Percentiles rank a stretch among this genome's conserved stretches.
Conservation (phyloP, 2,888 invertebrate genomes). For the Stenotaenia linearis region DNA sequence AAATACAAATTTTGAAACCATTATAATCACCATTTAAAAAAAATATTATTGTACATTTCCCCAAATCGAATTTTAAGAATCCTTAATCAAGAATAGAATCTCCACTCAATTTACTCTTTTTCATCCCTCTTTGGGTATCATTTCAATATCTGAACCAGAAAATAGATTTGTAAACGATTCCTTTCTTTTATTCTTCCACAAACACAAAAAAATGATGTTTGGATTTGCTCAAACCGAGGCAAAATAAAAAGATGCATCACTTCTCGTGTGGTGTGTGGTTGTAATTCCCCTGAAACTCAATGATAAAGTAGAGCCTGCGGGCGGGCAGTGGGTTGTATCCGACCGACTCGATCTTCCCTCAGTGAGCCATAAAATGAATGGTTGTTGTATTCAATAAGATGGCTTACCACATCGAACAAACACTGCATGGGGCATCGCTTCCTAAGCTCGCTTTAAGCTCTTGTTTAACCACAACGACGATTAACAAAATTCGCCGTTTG, state of each 20-base stretch:
- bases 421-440: conserved; percentile 5
- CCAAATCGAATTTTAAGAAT: too few relatives aligned
- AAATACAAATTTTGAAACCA: too few relatives aligned
- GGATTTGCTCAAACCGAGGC: background rate
- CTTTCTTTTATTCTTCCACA: background rate
- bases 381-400: conserved; percentile 9
- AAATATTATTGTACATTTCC: too few relatives aligned
- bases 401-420: conserved; percentile 9
- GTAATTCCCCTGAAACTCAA: conserved; percentile 4
- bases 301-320: conserved; percentile 4
- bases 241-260: conserved; percentile 2
- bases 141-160: too few relatives aligned
- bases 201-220: background rate
- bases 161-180: too few relatives aligned
- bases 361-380: conserved; percentile 9
- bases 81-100: too few relatives aligned
- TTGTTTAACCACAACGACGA: background rate
- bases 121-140: too few relatives aligned
- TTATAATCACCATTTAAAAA: too few relatives aligned
- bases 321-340: background rate
- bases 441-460: conserved; percentile 9
- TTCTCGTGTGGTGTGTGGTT: background rate
- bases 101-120: too few relatives aligned
- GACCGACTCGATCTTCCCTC: conserved; percentile 9
- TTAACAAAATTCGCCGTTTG: background rate